Conservation (phyloP, 2,888 invertebrate genomes). For the Julus scanicus region DNA sequence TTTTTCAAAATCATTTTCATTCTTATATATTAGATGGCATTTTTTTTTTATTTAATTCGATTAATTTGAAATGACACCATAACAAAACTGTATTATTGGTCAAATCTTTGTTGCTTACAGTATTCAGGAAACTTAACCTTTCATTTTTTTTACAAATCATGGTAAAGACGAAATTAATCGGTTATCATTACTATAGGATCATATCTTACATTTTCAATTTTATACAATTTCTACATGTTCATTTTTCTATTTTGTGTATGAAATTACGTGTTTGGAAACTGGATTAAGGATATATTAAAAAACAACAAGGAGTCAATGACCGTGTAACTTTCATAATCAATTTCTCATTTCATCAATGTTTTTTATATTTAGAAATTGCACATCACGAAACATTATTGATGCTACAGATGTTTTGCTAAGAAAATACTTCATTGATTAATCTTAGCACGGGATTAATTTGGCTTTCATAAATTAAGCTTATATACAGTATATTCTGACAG, state of each 20-base stretch:
- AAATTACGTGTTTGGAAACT: too few species aligned
- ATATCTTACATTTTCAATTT: too few species aligned
- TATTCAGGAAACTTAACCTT: background rate
- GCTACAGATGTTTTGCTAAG: background rate
- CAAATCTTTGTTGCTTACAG: background rate
- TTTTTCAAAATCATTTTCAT: background rate
- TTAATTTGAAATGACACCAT: background rate
- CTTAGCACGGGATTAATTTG: background rate
- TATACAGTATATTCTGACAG: background rate
- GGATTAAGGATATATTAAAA: background rate
- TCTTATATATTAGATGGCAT: background rate
- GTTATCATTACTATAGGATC: background rate
- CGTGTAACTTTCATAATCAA: background rate
- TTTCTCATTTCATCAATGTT: background rate
- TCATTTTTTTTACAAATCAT: background rate
- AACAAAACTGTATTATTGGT: background rate
- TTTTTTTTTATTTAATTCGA: background rate
- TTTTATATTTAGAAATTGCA: background rate
- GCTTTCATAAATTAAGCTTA: background rate
- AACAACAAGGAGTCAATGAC: background rate
- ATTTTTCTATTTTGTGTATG: too few species aligned
- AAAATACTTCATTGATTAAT: background rate
- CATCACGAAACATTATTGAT: background rate
- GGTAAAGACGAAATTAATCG: background rate
- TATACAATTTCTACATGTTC: too few species aligned